Conservation (phyloP, 2,797 vertebrate genomes). For the Perodicticus potto region DNA sequence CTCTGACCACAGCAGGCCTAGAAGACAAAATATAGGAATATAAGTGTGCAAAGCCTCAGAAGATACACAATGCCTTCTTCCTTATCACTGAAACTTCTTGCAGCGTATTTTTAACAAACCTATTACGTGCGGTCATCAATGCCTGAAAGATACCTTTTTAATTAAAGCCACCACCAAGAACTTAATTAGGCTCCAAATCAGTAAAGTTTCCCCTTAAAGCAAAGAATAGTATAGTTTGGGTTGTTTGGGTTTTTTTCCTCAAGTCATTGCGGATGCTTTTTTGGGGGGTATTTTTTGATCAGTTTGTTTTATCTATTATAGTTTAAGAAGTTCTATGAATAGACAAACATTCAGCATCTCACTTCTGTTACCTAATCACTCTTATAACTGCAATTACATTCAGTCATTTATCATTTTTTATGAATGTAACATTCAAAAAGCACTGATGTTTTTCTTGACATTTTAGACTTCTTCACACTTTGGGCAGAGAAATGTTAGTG, state of each 20-base stretch:
- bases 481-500: background rate
- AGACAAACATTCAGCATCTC: background rate
- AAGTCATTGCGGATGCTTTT: background rate
- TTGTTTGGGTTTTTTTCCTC: background rate
- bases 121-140: background rate
- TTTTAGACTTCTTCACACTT: background rate
- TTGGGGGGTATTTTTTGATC: background rate
- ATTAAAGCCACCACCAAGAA: background rate
- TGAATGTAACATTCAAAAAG: background rate
- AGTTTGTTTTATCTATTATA: background rate
- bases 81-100: background rate
- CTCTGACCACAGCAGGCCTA: background rate
- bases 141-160: constrained; percentile 24
- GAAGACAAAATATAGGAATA: background rate
- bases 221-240: background rate
- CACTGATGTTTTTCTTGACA: background rate
- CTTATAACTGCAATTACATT: background rate
- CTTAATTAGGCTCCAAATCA: background rate
- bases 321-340: background rate
- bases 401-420: background rate
- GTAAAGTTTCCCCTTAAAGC: constrained; percentile 1
- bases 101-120: background rate
- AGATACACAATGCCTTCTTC: background rate
- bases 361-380: background rate
- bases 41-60: background rate